A percentile compares a stretch with the other conserved stretches of the same genome.
These are phyloP conservation scores for Phallusia fumigata DNA, from an alignment of 23 tunicate species.

Conservation along the genomic window DNA sequence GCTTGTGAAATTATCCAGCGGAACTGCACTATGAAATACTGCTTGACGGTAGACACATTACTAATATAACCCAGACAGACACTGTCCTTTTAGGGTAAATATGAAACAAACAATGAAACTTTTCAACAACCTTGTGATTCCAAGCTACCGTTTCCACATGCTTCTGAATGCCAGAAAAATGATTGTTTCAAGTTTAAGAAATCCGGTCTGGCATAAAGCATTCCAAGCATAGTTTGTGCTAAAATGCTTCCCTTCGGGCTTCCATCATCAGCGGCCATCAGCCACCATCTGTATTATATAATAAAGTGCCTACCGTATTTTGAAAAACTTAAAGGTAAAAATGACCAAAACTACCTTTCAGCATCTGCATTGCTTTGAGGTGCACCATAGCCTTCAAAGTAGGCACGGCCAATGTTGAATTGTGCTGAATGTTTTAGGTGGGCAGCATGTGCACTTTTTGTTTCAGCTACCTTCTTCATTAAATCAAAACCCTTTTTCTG, in stretches of 20 bases:
- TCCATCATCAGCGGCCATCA: slow-evolving; percentile 90
- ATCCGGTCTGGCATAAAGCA: slow-evolving; percentile 91
- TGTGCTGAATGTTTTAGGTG: slow-evolving; percentile 79
- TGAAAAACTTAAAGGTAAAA: no score
- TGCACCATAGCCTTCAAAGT: slow-evolving; percentile 93
- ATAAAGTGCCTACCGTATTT: no score
- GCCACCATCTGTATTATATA: slow-evolving; percentile 73
- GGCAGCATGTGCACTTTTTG: slow-evolving; percentile 37
- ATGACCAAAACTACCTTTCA: slow-evolving; percentile 62
- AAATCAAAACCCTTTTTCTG: slow-evolving; percentile 86
- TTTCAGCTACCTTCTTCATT: slow-evolving; percentile 80
- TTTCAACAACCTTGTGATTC: slow-evolving; percentile 86
- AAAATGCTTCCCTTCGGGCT: slow-evolving; percentile 71
- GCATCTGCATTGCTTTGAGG: slow-evolving; percentile 77
- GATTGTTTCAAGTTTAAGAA: slow-evolving; percentile 72
- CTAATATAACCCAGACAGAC: no score
- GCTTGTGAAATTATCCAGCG: no score
- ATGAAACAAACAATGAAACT: no score
- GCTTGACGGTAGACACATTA: no score
- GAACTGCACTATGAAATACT: no score
- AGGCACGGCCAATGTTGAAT: slow-evolving; percentile 86
- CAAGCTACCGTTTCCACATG: slow-evolving; percentile 97
- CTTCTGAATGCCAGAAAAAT: slow-evolving; percentile 98
- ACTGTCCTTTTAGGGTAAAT: no score
- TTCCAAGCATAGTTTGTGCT: slow-evolving; percentile 95